Base-by-base conservation (phyloP, 2,888 invertebrate genomes). In the Macrosiphum euphorbiae region DNA sequence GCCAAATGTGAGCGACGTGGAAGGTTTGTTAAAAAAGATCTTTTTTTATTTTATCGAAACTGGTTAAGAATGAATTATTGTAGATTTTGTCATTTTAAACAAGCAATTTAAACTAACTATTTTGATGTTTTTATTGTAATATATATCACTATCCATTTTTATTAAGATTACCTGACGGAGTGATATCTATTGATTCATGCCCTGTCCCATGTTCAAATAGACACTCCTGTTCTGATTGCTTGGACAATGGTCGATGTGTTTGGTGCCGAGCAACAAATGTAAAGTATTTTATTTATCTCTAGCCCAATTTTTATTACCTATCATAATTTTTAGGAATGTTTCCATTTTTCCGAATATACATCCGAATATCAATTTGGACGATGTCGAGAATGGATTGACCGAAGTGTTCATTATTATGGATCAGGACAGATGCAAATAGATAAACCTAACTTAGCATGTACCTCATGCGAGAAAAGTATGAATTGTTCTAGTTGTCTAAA, bases 321-420 rank as follows among this genome's bases (percentile, higher is more conserved):
- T 35, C 8, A 58, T 78, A 11, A 61, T 90, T 78, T 95, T 95
- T 95, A 97, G 94, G 98, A 98, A 95, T 99, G 99, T 96, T 98
- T 99, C 95, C 98, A 98, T 95, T 99, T 99, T 96, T 98, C 98
- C n/a, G 98, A 99, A 1, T 99, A 99, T 96, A 98, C 98, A 16
- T 98, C 98, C 95, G 98, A 98, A 95, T 99, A 98, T 96, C 98
- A 98, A 95, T 99, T 98, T 96, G 99, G 99, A 0, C 96, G 98
- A 95, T 99, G 99, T 95, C 97, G 98, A 84, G 98, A 98, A 95
- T 99, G 99, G 99, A 97, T 98, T 94, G 99, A 99, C 96, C 98
- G 98, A 95, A 94, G 44, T 58, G 87, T 85, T 86, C 91, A 87
- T 78, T 93, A 93, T 50, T 88, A 87, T 92, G 94, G 92, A 58